Evolutionary conservation across 1,140 invertebrate genomes (phyloP).

Genomic region (Brachionus calyciflorus): DNA sequence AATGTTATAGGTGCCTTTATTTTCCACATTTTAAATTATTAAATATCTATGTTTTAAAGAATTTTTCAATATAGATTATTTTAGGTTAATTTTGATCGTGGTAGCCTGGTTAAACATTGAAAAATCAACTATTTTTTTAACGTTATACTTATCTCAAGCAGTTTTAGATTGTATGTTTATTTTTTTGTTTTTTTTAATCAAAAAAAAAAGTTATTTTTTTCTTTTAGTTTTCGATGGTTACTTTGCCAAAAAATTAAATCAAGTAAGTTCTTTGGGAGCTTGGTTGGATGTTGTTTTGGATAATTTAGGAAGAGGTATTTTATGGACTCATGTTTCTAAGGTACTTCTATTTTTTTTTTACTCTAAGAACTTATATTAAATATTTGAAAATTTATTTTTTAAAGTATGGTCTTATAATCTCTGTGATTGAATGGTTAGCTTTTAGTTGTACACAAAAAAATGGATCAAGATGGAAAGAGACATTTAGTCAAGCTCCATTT

Average conservation of each 20-base stretch:
- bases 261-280: constrained; percentile 30
- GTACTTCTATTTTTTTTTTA: background rate
- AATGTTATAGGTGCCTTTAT: constrained; percentile 28
- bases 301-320: constrained; percentile 20
- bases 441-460: constrained; percentile 18
- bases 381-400: constrained; percentile 1
- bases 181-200: background rate
- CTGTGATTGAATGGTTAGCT: constrained; percentile 32
- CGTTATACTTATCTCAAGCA: constrained; percentile 23
- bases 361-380: background rate
- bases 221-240: constrained; percentile 43
- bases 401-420: constrained; percentile 25
- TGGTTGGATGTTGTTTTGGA: constrained; percentile 46
- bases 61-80: constrained; percentile 26
- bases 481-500: background rate
- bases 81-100: background rate
- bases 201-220: background rate
- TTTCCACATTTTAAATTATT: background rate
- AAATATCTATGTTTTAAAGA: background rate
- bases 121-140: background rate
- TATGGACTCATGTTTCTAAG: constrained; percentile 1
- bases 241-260: constrained; percentile 36
- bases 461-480: constrained; percentile 39
- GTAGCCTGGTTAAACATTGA: constrained; percentile 36
- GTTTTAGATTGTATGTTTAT: constrained; percentile 30